Base-by-base conservation (phyloP, 2,113 vertebrate species). In the Albula goreensis region DNA sequence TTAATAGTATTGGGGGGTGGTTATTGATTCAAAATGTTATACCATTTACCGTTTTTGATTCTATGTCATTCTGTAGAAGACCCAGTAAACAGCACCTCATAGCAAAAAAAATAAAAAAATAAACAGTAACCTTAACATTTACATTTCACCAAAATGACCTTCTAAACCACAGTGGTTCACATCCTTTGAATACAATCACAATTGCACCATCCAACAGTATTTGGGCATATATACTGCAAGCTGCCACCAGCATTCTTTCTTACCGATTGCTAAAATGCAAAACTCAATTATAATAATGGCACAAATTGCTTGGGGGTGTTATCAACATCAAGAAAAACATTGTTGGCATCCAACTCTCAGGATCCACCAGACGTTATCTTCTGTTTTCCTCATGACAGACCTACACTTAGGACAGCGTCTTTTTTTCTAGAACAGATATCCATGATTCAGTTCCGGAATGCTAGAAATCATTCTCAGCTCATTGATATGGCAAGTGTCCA, bases 121-220 rank as follows among this genome's bases (percentile, higher is more conserved):
- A 50, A 25, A 74, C 70, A n/a, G 10, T 12, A 15, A 60, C 50
- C 70, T 50, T 70, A 50, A 81, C 31, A 41, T 41, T 41, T 41
- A 41, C 31, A 41, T 41, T 41, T 41, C 31, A 41, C 31, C 31
- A 41, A 41, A 41, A 41, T 41, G 31, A 41, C 31, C 31, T 41
- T 41, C 31, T 41, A 41, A 41, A 52, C 60, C 63, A 82, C 80
- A 82, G 80, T 77, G 80, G 80, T 82, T 85, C 50, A 60, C 56
- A 66, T 66, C 78, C n/a, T 81, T 53, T 25, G 10, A 48, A 19
- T 19, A 82, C 82, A 83, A 83, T 60, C 60, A 70, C 41, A 70
- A 53, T n/a, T 25, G 80, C 52, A 22, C 13, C 4, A 52, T 66
- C 53, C 52, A 17, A 51, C 22, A 81, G 48, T 80, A 50, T 70